Percentiles rank a stretch among this genome's conserved stretches.
phyloP scores from a whole-genome alignment of 2,888 invertebrate genomes.

The Apamea sordens region DNA sequence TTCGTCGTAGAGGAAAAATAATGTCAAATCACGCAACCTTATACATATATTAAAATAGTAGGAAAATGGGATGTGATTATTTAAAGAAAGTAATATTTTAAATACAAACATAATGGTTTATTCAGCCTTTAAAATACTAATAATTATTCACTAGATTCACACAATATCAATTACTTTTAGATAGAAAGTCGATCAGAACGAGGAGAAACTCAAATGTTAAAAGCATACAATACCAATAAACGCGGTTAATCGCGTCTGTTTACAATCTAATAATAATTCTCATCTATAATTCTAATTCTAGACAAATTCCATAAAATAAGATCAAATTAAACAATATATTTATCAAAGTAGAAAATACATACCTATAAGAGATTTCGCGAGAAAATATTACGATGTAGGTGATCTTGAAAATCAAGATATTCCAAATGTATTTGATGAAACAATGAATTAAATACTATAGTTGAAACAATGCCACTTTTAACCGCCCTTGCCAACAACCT shows the following conservation, averaged over 20 bases:
- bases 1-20: not conserved
- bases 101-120: not conserved
- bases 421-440: not conserved
- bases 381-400: not conserved
- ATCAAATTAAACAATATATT: not conserved
- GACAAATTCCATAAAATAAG: not conserved
- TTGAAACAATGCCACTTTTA: not conserved
- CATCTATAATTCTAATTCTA: too few relatives aligned
- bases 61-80: not conserved
- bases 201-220: conserved; percentile 48
- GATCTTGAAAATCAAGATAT: not conserved
- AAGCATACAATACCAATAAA: conserved; percentile 38
- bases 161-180: conserved; percentile 19
- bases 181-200: conserved; percentile 57
- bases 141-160: not conserved
- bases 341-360: not conserved
- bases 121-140: not conserved
- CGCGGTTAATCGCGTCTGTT: conserved; percentile 23
- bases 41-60: not conserved
- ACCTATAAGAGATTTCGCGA: not conserved
- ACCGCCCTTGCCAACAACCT: not conserved
- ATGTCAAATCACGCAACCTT: not conserved
- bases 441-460: not conserved
- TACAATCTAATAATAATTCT: conserved; percentile 28
- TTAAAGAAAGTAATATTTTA: too few relatives aligned